Conservation (phyloP, 2,888 invertebrate genomes). For the Hydroisotoma schaefferi region DNA sequence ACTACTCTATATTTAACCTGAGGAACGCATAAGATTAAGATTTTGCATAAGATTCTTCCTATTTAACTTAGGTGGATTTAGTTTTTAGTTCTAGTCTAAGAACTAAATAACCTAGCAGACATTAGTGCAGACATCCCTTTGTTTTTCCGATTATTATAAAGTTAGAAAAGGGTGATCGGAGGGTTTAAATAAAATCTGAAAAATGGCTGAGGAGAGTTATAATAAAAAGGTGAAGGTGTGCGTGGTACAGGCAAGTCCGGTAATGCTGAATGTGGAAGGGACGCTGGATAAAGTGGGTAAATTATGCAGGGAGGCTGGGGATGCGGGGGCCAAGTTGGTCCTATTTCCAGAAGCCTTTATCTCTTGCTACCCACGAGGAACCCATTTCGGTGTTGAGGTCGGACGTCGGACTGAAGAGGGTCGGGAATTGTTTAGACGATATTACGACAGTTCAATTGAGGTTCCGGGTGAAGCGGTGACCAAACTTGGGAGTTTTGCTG, state of each 20-base stretch:
- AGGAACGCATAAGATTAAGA: too few relatives aligned
- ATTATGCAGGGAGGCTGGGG: conserved; percentile 23
- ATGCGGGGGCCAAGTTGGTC: conserved; percentile 31
- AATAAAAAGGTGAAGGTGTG: conserved; percentile 26
- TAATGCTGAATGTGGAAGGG: conserved; percentile 29
- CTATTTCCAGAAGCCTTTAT: conserved; percentile 41
- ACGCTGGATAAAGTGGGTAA: conserved; percentile 28
- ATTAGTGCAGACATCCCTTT: too few relatives aligned
- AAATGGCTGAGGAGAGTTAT: too few relatives aligned
- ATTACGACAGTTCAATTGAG: conserved; percentile 35
- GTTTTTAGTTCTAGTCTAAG: too few relatives aligned
- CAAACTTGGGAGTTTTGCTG: conserved; percentile 21
- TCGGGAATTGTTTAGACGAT: conserved; percentile 29
- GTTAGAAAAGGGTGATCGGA: too few relatives aligned
- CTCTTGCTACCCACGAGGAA: conserved; percentile 37
- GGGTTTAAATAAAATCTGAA: too few relatives aligned
- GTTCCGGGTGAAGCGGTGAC: conserved; percentile 35
- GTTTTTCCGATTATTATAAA: too few relatives aligned
- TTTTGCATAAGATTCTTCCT: too few relatives aligned
- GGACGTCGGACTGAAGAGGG: conserved; percentile 26
- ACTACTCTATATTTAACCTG: too few relatives aligned
- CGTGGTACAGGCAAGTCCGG: conserved; percentile 35
- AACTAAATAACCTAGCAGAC: too few relatives aligned
- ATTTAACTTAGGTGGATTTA: too few relatives aligned
- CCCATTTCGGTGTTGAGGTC: conserved; percentile 17